A percentile compares a stretch with the other conserved stretches of the same genome.
These are phyloP conservation scores for Poeciliopsis presidionis DNA, from an alignment of 2,797 vertebrate species.

Conservation along the genomic window DNA sequence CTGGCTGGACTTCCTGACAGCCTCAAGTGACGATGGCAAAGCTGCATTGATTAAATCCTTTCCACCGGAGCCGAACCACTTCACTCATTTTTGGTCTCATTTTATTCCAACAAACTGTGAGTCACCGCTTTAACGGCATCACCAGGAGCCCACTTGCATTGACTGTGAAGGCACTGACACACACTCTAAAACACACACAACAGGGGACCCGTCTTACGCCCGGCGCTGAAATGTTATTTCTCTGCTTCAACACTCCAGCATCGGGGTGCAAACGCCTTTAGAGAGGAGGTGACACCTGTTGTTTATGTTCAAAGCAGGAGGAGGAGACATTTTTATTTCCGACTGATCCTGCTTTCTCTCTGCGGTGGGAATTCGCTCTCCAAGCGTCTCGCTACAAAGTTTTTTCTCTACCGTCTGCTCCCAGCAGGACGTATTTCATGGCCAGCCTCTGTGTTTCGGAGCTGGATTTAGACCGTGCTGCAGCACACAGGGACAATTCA, in stretches of 20 bases:
- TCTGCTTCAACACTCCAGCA: not conserved
- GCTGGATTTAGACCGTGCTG: constrained; percentile 4
- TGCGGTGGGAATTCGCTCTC: constrained; percentile 25
- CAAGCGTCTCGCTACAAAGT: constrained; percentile 12
- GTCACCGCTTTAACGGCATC: not conserved
- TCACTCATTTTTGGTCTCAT: constrained; percentile 33
- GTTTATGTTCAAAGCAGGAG: constrained; percentile 27
- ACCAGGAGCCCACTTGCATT: not conserved
- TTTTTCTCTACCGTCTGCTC: constrained; percentile 43
- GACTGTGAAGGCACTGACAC: constrained; percentile 8
- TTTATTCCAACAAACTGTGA: constrained; percentile 27
- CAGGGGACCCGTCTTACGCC: constrained; percentile 4
- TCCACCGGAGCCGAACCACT: constrained; percentile 43
- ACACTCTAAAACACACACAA: constrained; percentile 13
- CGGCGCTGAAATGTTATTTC: not conserved
- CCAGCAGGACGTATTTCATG: constrained; percentile 24
- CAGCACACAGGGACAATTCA: constrained; percentile 11
- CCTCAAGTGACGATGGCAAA: constrained; percentile 25
- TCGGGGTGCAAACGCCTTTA: constrained; percentile 17
- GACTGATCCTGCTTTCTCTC: constrained; percentile 21
- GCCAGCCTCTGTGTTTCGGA: constrained; percentile 3
- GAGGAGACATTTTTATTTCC: constrained; percentile 31
- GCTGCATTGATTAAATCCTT: constrained; percentile 39
- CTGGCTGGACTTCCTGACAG: constrained; percentile 38
- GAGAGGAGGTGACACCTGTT: constrained; percentile 28